A percentile compares a stretch with the other conserved stretches of the same genome.
Conservation (phyloP, 1,140 invertebrate species). For the Ceratosolen solmsi region DNA sequence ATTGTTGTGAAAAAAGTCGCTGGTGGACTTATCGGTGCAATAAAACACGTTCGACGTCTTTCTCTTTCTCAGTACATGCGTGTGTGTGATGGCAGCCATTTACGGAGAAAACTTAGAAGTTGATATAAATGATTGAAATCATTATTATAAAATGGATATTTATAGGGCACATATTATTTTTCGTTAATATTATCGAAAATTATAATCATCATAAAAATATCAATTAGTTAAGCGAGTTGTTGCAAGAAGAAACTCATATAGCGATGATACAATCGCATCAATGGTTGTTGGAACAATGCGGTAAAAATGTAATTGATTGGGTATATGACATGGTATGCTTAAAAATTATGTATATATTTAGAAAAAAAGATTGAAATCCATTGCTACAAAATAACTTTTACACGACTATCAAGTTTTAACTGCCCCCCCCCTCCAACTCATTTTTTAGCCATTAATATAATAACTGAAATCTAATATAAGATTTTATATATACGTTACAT, state of each 20-base stretch:
- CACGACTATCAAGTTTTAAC: too few relatives aligned
- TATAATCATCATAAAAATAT: background rate
- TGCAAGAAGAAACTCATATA: background rate
- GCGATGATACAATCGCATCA: background rate
- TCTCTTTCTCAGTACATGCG: background rate
- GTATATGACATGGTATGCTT: conserved; percentile 10
- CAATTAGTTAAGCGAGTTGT: background rate
- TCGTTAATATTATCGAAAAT: background rate
- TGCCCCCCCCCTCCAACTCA: too few relatives aligned
- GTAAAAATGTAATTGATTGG: conserved; percentile 24
- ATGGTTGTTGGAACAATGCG: background rate
- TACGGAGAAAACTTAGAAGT: background rate
- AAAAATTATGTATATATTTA: background rate
- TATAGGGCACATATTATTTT: conserved; percentile 15
- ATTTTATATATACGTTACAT: too few relatives aligned
- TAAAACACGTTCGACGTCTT: conserved; percentile 19
- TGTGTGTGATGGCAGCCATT: background rate
- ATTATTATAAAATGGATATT: conserved; percentile 33
- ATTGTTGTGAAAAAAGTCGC: conserved; percentile 27
- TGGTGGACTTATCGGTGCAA: conserved; percentile 22
- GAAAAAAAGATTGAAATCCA: too few relatives aligned
- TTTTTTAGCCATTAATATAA: too few relatives aligned
- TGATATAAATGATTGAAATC: conserved; percentile 6
- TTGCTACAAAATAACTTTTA: too few relatives aligned
- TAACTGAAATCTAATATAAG: too few relatives aligned